Evolutionary conservation across 2,888 invertebrate species (phyloP), one percentile per base, ranked within the genome.

Genomic region (Ptychoptera albimana): DNA sequence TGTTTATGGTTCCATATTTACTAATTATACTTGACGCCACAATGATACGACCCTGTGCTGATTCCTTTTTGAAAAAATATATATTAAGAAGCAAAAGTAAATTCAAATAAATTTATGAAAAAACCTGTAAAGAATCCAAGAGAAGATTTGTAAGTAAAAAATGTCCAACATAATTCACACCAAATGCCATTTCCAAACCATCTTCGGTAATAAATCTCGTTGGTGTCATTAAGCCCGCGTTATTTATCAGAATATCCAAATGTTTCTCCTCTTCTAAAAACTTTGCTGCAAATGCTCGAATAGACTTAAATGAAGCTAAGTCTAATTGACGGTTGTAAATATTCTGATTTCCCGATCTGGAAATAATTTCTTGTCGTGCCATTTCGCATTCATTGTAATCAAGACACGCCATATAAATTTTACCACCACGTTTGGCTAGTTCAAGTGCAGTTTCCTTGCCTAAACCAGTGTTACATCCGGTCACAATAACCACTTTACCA

Each of bases 351-450:
- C 23, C 23, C 3, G 23, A 23, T 23, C 7, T 23, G 4, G 3
- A 5, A 23, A 23, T 23, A 23, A 23, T 23, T 23, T 23, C 23
- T 7, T 5, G 4, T 23, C 9, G 4, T n/a, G n/a, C 32, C 8
- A 65, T 64, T 70, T 87, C 85, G 61, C 89, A 89, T 61, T 73
- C 75, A 37, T 68, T 61, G 70, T 87, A 70, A 67, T 88, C 74
- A 42, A 87, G 72, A 56, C 89, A 89, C 2, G 86, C 89, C 84
- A 91, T 82, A 56, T 86, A 79, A 49, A 91, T 80, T 66, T 77
- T 82, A 2, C 83, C 88, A 5, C 81, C 79, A 42, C 83, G 65
- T 45, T 67, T 69, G 0, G 86, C 87, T 55, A 89, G 68, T 55
- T 79, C 81, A 57, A 68, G 67, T 0, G 74, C 80, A 0, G 81